phyloP scores from a whole-genome alignment of 2,113 vertebrate genomes.

The Coturnix japonica region DNA sequence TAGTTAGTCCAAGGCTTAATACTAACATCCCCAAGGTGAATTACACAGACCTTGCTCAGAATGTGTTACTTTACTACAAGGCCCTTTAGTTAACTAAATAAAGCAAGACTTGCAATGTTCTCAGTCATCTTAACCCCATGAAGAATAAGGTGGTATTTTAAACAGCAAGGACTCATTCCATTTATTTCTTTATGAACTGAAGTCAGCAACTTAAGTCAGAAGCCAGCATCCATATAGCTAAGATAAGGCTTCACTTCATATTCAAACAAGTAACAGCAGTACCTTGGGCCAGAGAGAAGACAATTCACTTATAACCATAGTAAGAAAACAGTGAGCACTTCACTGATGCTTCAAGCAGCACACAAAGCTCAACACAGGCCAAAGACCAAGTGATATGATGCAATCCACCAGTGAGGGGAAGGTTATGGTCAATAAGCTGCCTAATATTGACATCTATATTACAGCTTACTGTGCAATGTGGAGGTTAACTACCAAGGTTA shows the following conservation, averaged over 20 bases:
- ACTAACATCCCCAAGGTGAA: background rate
- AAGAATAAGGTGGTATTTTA: background rate
- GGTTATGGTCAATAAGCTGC: constrained; percentile 32
- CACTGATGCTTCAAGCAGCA: constrained; percentile 39
- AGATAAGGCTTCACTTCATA: background rate
- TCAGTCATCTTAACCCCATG: background rate
- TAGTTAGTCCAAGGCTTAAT: background rate
- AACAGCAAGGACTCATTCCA: background rate
- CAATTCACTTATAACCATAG: background rate
- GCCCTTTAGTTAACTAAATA: background rate
- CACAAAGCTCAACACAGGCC: background rate
- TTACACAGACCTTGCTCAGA: background rate
- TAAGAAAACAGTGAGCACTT: constrained; percentile 53
- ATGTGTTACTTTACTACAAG: background rate
- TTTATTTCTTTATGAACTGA: background rate
- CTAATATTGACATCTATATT: background rate
- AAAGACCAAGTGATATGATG: constrained; percentile 49
- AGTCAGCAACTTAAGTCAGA: background rate
- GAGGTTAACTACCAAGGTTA: constrained; percentile 51
- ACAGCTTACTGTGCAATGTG: constrained; percentile 33
- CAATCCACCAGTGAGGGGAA: background rate
- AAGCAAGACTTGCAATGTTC: background rate
- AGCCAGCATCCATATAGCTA: background rate
- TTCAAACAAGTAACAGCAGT: background rate
- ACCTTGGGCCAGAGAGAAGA: background rate